These are phyloP conservation scores for Aphis gossypii DNA, from an alignment of 1,140 invertebrate genomes.

Conservation along the genomic window DNA sequence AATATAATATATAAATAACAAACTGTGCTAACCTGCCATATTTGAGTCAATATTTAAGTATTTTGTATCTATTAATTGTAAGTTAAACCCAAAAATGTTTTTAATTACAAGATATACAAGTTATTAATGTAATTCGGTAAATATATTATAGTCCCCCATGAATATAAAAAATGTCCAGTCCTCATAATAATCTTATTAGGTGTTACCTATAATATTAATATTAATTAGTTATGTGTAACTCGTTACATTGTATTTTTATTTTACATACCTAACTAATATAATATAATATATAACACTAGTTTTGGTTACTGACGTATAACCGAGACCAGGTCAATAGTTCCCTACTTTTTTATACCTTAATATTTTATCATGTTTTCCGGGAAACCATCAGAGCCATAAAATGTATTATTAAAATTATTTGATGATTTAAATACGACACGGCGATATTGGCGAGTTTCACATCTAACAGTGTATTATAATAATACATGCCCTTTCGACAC, in stretches of 20 bases:
- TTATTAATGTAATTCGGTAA: too few relatives aligned
- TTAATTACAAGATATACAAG: too few relatives aligned
- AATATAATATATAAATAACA: too few relatives aligned
- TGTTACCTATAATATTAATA: background rate
- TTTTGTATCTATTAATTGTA: too few relatives aligned
- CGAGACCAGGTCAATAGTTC: background rate
- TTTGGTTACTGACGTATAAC: background rate
- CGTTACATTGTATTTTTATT: too few relatives aligned
- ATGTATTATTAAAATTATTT: background rate
- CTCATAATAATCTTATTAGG: background rate
- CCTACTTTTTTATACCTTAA: background rate
- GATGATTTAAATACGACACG: background rate
- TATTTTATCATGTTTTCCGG: background rate
- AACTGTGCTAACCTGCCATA: too few relatives aligned
- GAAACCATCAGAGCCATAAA: background rate
- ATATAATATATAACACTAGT: too few relatives aligned
- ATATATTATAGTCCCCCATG: too few relatives aligned
- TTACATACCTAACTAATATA: too few relatives aligned
- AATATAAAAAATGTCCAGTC: background rate
- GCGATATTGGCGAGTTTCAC: background rate
- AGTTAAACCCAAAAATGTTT: too few relatives aligned
- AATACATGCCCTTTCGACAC: background rate
- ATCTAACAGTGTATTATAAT: background rate
- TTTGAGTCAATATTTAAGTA: too few relatives aligned
- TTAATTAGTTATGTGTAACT: background rate